phyloP scores from a whole-genome alignment of 2,113 vertebrate species.

The Eulemur macaco region DNA sequence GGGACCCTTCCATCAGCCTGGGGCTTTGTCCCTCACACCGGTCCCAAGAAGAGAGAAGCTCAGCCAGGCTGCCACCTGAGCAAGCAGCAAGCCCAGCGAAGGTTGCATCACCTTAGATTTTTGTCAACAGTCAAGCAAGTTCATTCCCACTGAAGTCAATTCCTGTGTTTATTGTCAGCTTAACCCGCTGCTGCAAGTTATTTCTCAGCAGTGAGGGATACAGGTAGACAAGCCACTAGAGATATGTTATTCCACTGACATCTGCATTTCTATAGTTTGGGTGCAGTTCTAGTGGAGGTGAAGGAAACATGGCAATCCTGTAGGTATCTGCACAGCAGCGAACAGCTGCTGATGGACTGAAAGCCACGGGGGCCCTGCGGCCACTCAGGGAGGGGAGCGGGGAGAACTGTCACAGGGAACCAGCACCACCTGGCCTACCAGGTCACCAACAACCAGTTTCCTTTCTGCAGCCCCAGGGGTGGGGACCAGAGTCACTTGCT shows the following conservation, averaged over 20 bases:
- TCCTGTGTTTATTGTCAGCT: constrained; percentile 47
- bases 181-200: neutral
- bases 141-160: constrained; percentile 38
- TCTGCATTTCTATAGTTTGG: neutral
- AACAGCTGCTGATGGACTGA: constrained; percentile 46
- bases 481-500: neutral
- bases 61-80: neutral
- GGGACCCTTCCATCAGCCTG: neutral
- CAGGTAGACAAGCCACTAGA: constrained; percentile 57
- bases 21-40: neutral
- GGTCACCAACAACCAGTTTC: neutral
- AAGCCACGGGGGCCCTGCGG: constrained; percentile 11
- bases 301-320: constrained; percentile 43
- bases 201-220: constrained; percentile 32
- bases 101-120: neutral
- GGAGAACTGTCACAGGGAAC: neutral
- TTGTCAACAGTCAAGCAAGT: constrained; percentile 56
- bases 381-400: neutral
- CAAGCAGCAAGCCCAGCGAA: neutral
- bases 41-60: neutral
- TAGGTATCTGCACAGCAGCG: constrained; percentile 67
- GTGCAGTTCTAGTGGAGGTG: neutral
- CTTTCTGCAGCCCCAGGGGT: neutral
- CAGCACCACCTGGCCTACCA: neutral
- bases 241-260: constrained; percentile 42